Evolutionary conservation across 2,797 vertebrate species (phyloP).

Genomic region (Gastrophryne carolinensis): DNA sequence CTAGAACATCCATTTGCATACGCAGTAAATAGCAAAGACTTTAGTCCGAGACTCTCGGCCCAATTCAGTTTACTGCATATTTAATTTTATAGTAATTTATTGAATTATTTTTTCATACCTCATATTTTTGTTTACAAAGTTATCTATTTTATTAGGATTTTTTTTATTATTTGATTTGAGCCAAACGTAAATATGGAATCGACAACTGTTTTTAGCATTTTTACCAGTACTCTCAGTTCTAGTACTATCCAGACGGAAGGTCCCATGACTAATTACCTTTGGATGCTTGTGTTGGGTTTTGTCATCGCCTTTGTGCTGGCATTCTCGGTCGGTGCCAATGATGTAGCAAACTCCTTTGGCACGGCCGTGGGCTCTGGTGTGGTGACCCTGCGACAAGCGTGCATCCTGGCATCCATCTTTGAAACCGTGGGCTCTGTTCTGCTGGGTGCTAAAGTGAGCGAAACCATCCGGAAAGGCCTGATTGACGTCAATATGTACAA

Average conservation of each 20-base stretch:
- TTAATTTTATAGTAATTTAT: conserved; percentile 70
- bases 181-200: conserved; percentile 60
- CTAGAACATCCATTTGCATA: conserved; percentile 64
- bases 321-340: conserved; percentile 96
- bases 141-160: conserved; percentile 8
- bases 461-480: conserved; percentile 94
- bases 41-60: conserved; percentile 57
- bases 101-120: conserved; percentile 68
- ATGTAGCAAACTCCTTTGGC: conserved; percentile 97
- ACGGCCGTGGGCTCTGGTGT: conserved; percentile 96
- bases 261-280: conserved; percentile 68
- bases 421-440: conserved; percentile 92
- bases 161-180: conserved; percentile 43
- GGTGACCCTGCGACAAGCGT: conserved; percentile 90
- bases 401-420: conserved; percentile 88
- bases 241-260: fast-evolving
- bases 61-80: conserved; percentile 57
- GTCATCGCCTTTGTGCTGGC: conserved; percentile 92
- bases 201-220: conserved; percentile 32
- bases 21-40: conserved; percentile 72
- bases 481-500: conserved; percentile 89
- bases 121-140: conserved; percentile 66
- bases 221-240: neutral
- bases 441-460: conserved; percentile 92
- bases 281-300: conserved; percentile 87